Base-by-base conservation (phyloP, 2,888 invertebrate species). In the Hesperia comma region DNA sequence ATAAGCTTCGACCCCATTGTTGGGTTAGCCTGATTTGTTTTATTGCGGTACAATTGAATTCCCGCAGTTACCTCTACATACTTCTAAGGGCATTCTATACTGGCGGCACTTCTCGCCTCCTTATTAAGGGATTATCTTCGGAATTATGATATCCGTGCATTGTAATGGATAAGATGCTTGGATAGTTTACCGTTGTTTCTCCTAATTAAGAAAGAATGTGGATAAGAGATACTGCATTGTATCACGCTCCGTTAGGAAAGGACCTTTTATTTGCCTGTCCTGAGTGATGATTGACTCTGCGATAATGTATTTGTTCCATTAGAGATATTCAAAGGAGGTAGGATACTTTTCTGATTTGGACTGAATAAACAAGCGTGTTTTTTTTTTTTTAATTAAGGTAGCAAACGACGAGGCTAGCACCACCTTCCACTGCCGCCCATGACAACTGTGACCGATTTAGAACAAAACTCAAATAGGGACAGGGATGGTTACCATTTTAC, bases 11-110 rank as follows among this genome's bases (percentile, higher is more conserved):
- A 53, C 58, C 64, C 19, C 58, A 64, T 53, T 63, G 57, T 57
- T 6, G 61, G 26, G 21, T 37, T 32, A 64, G 43, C 32, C 58
- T 64, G 64, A 64, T 64, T 64, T 58, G 64, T 64, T 58, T 58
- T 58, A 64, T 64, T 51, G 33, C 51, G 26, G 32, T 58, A 58
- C 58, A 64, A 64, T 64, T 58, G 64, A 64, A 64, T 58, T 58
- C 58, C 58, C 57, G 40, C 14, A 57, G 63, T 51, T 41, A 43
- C 43, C 46, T 58, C 21, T 53, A 32, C 53, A 26, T 26, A 32
- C 32, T n/a, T 32, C 53, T 26, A 26, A 26, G 32, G 53, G 53
- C 21, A 53, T 53, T 53, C 53, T 32, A 21, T 21, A 53, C 53
- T 32, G 14, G 26, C 41, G 46, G 21, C 43, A 43, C 55, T 46